A percentile compares a stretch with the other conserved stretches of the same genome.
Evolutionary conservation across 2,888 invertebrate genomes (phyloP).

Genomic region (Tetropium fuscum): DNA sequence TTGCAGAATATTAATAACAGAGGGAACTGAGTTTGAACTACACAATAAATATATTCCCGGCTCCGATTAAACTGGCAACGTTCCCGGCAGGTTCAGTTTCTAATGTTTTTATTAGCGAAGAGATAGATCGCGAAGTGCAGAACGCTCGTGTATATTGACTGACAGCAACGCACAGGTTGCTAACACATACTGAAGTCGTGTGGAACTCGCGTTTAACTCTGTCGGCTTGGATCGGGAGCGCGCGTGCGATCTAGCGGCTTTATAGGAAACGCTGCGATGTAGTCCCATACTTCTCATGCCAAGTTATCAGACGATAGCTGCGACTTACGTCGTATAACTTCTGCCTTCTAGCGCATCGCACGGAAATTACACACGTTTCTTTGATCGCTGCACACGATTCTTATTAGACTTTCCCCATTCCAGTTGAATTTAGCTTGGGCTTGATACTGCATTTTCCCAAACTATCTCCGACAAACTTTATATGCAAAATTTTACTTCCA

Average conservation of each 20-base stretch:
- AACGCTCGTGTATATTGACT: conserved; percentile 54
- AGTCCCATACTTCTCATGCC: conserved; percentile 25
- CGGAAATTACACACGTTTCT: conserved; percentile 32
- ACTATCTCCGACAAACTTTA: conserved; percentile 18
- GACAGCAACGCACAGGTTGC: conserved; percentile 60
- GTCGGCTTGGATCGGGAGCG: conserved; percentile 65
- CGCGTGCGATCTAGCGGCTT: conserved; percentile 68
- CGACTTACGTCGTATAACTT: conserved; percentile 35
- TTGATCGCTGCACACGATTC: conserved; percentile 40
- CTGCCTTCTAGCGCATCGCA: not conserved
- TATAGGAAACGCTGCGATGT: conserved; percentile 43
- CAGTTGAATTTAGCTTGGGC: conserved; percentile 20
- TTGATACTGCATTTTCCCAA: conserved; percentile 30
- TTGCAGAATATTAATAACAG: not conserved
- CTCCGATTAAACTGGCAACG: conserved; percentile 1
- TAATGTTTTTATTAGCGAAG: not conserved
- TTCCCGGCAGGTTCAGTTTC: not conserved
- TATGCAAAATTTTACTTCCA: conserved; percentile 26
- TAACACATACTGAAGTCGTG: conserved; percentile 70
- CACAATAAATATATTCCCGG: conserved; percentile 9
- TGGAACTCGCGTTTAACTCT: conserved; percentile 63
- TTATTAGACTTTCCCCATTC: conserved; percentile 38
- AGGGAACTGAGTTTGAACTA: not conserved
- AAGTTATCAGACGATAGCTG: conserved; percentile 23
- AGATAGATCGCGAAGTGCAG: conserved; percentile 58